A percentile compares a stretch with the other conserved stretches of the same genome.
phyloP scores from a whole-genome alignment of 2,113 vertebrate species.

The Mesoclemmys tuberculata region DNA sequence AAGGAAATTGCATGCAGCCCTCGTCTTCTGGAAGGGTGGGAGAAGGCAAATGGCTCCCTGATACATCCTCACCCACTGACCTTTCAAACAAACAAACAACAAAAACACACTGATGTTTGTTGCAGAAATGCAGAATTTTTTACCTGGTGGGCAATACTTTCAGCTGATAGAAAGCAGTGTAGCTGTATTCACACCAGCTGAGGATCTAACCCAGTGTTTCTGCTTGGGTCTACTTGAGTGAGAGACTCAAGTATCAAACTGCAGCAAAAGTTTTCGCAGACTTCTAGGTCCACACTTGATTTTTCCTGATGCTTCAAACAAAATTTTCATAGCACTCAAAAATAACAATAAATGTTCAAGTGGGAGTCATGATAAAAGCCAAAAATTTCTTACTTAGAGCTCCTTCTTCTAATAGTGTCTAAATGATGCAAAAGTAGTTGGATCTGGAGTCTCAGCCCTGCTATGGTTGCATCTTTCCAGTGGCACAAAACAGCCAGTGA shows the following conservation, averaged over 20 bases:
- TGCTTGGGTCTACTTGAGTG: background rate
- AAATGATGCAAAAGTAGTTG: background rate
- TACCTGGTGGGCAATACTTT: background rate
- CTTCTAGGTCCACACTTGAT: background rate
- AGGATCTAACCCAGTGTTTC: background rate
- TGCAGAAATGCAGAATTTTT: background rate
- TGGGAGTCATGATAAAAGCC: background rate
- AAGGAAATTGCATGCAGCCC: background rate
- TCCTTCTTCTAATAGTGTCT: background rate
- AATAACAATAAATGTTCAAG: background rate
- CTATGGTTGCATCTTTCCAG: background rate
- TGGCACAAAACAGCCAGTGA: background rate
- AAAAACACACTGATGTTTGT: background rate
- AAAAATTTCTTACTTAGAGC: background rate
- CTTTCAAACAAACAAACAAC: too few species aligned
- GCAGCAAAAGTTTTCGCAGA: background rate
- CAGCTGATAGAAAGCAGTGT: background rate
- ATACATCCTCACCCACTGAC: too few species aligned
- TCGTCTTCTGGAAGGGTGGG: too few species aligned
- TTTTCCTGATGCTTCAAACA: background rate
- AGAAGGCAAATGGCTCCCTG: too few species aligned
- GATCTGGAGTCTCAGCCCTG: background rate
- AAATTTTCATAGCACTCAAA: background rate
- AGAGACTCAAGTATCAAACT: background rate
- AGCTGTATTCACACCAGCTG: background rate